A percentile compares a stretch with the other conserved stretches of the same genome.
phyloP scores from a whole-genome alignment of 2,113 vertebrate species.

The Rhadina sibilatrix region DNA sequence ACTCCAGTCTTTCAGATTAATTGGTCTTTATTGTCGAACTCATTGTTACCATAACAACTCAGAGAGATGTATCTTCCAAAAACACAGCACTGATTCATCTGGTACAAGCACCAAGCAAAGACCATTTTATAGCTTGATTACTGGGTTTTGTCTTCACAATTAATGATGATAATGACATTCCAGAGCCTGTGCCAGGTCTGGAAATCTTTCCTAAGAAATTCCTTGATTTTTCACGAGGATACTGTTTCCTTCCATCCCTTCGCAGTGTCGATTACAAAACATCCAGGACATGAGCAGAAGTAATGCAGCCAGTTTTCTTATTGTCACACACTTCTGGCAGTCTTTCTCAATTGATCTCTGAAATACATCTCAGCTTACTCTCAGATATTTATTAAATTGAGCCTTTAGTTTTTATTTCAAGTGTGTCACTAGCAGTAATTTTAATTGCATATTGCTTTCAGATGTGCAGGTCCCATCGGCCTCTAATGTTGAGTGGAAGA shows the following conservation, averaged over 20 bases:
- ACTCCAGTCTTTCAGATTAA: conserved; percentile 20
- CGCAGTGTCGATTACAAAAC: background rate
- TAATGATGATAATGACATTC: conserved; percentile 18
- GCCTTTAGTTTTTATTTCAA: background rate
- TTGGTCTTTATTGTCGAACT: background rate
- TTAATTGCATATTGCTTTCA: background rate
- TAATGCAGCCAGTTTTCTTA: background rate
- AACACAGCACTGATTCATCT: conserved; percentile 15
- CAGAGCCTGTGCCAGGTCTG: background rate
- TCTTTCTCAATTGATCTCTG: background rate
- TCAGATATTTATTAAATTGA: background rate
- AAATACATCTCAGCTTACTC: background rate
- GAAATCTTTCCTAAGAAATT: background rate
- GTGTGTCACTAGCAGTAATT: background rate
- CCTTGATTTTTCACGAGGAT: background rate
- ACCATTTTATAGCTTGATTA: background rate
- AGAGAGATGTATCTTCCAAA: conserved; percentile 19
- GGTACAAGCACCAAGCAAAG: background rate
- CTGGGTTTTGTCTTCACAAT: background rate
- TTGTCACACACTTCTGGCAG: background rate
- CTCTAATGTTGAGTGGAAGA: background rate
- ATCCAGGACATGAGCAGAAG: background rate
- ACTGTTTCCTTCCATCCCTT: background rate
- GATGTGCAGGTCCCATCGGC: background rate
- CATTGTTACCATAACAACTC: conserved; percentile 68